These are phyloP conservation scores for Drosophila eugracilis DNA, from an alignment of 1,140 invertebrate species.

Conservation along the genomic window DNA sequence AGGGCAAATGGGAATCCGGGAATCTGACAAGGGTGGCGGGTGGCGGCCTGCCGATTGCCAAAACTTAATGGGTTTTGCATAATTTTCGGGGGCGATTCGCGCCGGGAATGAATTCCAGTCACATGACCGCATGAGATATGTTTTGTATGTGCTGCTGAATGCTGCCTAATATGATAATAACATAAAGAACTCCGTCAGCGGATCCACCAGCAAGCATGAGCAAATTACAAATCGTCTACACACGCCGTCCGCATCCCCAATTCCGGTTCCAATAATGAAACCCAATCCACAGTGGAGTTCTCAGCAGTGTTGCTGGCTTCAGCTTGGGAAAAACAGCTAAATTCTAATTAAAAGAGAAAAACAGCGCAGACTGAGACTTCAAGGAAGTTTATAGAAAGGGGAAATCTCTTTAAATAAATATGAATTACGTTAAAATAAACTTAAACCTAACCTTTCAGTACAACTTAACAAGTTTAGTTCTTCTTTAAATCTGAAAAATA, in stretches of 20 bases:
- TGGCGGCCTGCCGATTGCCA: conserved; percentile 36
- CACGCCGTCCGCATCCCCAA: conserved; percentile 12
- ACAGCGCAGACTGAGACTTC: background rate
- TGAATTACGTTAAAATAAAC: too few relatives aligned
- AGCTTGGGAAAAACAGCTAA: background rate
- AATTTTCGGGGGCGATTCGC: conserved; percentile 28
- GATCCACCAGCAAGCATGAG: conserved; percentile 38
- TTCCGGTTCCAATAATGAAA: conserved; percentile 6
- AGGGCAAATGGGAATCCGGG: conserved; percentile 6
- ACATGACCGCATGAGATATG: conserved; percentile 59
- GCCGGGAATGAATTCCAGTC: conserved; percentile 61
- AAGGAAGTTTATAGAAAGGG: too few relatives aligned
- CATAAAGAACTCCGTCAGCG: conserved; percentile 52
- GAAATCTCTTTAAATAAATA: background rate
- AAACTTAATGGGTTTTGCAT: conserved; percentile 66
- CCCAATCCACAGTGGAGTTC: background rate
- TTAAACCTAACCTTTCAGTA: too few relatives aligned
- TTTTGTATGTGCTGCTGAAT: too few relatives aligned
- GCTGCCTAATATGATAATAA: conserved; percentile 68
- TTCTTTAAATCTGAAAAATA: too few relatives aligned
- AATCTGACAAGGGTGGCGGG: conserved; percentile 1
- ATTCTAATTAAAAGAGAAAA: background rate
- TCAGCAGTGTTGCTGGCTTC: conserved; percentile 10
- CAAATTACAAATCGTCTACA: conserved; percentile 70
- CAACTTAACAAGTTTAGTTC: too few relatives aligned